Evolutionary conservation across 2,113 vertebrate species (phyloP).

Genomic region (Amphiprion ocellaris): DNA sequence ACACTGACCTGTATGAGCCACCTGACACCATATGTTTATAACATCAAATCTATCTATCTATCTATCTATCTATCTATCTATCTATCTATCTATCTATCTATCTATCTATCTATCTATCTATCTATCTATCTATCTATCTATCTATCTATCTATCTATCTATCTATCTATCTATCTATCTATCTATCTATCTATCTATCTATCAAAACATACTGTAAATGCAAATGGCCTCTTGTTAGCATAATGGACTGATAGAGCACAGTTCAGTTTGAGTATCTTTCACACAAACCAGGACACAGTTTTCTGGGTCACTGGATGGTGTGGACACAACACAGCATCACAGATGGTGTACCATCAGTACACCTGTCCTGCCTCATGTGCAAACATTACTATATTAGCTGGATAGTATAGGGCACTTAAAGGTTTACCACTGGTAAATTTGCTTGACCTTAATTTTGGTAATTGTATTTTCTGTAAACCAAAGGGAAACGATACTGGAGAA

Average conservation of each 20-base stretch:
- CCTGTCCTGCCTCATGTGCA: conserved; percentile 48
- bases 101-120: background rate
- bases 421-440: background rate
- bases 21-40: no score
- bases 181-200: background rate
- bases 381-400: conserved; percentile 14
- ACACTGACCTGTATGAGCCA: no score
- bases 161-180: background rate
- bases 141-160: background rate
- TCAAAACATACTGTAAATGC: background rate
- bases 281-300: conserved; percentile 39
- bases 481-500: no score
- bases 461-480: background rate
- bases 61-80: no score
- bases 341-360: conserved; percentile 42
- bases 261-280: conserved; percentile 32
- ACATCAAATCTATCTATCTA: no score
- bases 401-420: background rate
- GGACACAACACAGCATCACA: conserved; percentile 60
- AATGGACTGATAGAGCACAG: background rate
- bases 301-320: conserved; percentile 63
- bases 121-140: background rate
- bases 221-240: background rate
- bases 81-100: background rate
- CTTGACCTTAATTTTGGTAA: conserved; percentile 24